These are phyloP conservation scores for Hydra vulgaris DNA, from an alignment of 30 jellyfish, hydroid and myxozoan species.

Conservation along the genomic window DNA sequence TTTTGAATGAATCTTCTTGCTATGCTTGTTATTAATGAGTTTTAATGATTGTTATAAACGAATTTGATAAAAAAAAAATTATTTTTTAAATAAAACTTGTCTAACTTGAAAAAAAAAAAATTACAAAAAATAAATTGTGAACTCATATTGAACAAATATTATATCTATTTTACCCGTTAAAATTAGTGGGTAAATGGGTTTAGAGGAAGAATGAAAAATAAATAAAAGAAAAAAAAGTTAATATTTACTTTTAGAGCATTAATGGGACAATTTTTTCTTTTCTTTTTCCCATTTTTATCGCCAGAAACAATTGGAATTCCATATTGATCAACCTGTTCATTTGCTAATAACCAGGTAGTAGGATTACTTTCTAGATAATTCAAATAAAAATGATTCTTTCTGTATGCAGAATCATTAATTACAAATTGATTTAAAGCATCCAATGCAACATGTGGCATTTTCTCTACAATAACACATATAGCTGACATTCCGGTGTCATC, in stretches of 20 bases:
- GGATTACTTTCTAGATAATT: slow-evolving; percentile 72
- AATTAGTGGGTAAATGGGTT: too few species aligned
- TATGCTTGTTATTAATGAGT: too few species aligned
- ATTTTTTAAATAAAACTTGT: too few species aligned
- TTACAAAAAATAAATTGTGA: too few species aligned
- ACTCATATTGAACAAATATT: too few species aligned
- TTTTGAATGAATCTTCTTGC: too few species aligned
- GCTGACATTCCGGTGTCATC: slow-evolving; percentile 90
- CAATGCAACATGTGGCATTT: slow-evolving; percentile 78
- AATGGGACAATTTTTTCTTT: slow-evolving; percentile 44
- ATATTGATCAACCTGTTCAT: slow-evolving; percentile 8
- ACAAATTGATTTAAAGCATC: slow-evolving; percentile 79
- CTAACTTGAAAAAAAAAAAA: too few species aligned
- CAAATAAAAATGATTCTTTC: slow-evolving; percentile 70
- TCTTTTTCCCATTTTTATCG: slow-evolving; percentile 13
- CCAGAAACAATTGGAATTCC: slow-evolving; percentile 20
- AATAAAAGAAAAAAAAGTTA: too few species aligned
- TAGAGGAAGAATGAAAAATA: too few species aligned
- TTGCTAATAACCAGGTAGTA: slow-evolving; percentile 17
- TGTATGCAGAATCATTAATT: slow-evolving; percentile 64
- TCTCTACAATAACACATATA: slow-evolving; percentile 64
- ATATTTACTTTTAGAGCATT: slow-evolving; percentile 55
- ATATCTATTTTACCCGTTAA: too few species aligned
- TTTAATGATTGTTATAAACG: too few species aligned
- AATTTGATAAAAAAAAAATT: too few species aligned